Base-by-base conservation (phyloP, 1,140 invertebrate genomes). In the Polypedilum pembai region DNA sequence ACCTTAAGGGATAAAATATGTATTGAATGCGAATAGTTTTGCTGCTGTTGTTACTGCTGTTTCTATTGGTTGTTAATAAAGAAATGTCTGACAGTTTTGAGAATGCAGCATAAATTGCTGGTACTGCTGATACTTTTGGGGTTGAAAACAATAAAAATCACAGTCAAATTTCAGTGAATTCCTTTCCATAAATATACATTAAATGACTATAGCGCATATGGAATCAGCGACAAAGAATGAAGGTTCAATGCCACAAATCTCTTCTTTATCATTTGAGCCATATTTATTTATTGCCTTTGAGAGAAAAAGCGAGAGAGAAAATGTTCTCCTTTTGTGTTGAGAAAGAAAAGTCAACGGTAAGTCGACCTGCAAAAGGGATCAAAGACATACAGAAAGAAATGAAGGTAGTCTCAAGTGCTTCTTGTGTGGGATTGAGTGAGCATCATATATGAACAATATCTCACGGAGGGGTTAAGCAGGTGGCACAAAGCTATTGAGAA, bases 51-150 rank as follows among this genome's bases (percentile, higher is more conserved):
- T n/a, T n/a, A n/a, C n/a, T n/a, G n/a, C n/a, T n/a, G n/a, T n/a
- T n/a, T n/a, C n/a, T n/a, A n/a, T n/a, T n/a, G n/a, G n/a, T 21
- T 69, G 65, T 69, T 69, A n/a, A 69, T 69, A 69, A 69, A 69
- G 65, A 69, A 33, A 69, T 69, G 65, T 18, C 65, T 69, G 65
- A 69, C 17, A 69, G n/a, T n/a, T n/a, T n/a, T 69, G 8, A 69
- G 8, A 56, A 18, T 20, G 65, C 4, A 69, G 20, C 18, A 69
- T 20, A 69, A 18, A 18, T 69, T 17, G 65, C 18, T 20, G 8
- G 8, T 20, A 8, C 7, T 18, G 17, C 8, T 20, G 63, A 17
- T 69, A 3, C 65, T 18, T n/a, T 18, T n/a, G n/a, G 17, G n/a
- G 17, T 66, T 3, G 18, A 18, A 66, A n/a, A 20, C 65, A 20